These are phyloP conservation scores for Lydus trimaculatus DNA, from an alignment of 2,888 invertebrate species.

Conservation along the genomic window DNA sequence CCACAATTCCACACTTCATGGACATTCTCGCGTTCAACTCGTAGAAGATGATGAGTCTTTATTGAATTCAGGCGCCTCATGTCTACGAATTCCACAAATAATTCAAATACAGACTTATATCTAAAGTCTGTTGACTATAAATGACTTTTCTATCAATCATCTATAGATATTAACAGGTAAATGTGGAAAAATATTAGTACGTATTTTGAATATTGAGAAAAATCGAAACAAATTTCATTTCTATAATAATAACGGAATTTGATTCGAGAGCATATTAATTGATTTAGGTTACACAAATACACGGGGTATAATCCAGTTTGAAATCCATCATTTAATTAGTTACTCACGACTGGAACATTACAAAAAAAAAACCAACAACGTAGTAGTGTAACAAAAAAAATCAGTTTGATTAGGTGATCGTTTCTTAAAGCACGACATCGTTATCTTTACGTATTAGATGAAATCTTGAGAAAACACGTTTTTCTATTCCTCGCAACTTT, in stretches of 20 bases:
- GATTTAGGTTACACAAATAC: not conserved
- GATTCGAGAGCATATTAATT: not conserved
- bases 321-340: not conserved
- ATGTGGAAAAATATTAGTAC: not conserved
- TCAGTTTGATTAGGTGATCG: constrained; percentile 36
- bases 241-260: not conserved
- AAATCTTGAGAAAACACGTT: constrained; percentile 40
- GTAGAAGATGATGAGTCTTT: constrained; percentile 39
- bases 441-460: constrained; percentile 44
- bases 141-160: constrained; percentile 38
- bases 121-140: constrained; percentile 45
- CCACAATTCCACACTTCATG: constrained; percentile 34
- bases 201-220: not conserved
- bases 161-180: constrained; percentile 44
- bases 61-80: constrained; percentile 52
- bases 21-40: constrained; percentile 37
- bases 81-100: constrained; percentile 51
- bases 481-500: constrained; percentile 3
- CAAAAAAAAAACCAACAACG: not conserved
- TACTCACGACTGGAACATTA: not conserved
- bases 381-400: not conserved
- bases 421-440: constrained; percentile 41
- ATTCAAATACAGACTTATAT: constrained; percentile 40
- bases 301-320: not conserved
- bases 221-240: not conserved